Percentiles rank a stretch among this genome's conserved stretches.
phyloP scores from a whole-genome alignment of 2,888 invertebrate genomes.

The Cephus rjabovi region DNA sequence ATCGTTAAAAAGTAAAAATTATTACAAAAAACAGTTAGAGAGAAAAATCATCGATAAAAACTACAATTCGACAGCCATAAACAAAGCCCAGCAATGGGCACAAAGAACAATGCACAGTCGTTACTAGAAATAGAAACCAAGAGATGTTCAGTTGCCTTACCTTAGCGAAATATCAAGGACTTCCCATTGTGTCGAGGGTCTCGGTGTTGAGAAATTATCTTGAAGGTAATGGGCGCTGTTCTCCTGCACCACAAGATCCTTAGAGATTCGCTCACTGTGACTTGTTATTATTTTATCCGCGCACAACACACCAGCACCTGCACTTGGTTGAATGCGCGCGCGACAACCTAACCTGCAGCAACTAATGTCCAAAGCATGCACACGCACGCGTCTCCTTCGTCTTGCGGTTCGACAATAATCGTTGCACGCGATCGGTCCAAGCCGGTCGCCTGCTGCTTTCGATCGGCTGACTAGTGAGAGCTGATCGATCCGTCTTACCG shows the following conservation, averaged over 20 bases:
- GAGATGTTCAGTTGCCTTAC: not conserved
- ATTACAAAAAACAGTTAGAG: no score
- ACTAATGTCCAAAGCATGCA: not conserved
- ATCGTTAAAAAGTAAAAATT: no score
- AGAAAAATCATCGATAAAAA: no score
- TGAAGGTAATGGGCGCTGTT: not conserved
- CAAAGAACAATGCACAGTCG: no score
- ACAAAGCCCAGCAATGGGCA: no score
- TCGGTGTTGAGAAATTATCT: not conserved
- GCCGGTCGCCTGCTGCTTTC: conserved; percentile 26
- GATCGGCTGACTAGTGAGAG: conserved; percentile 16
- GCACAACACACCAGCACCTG: no score
- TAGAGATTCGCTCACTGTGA: no score
- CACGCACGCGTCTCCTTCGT: not conserved
- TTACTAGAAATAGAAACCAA: not conserved
- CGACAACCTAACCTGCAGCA: no score
- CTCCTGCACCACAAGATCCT: no score
- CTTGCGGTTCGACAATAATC: not conserved
- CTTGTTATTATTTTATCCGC: no score
- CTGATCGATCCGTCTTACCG: conserved; percentile 42
- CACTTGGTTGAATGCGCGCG: no score
- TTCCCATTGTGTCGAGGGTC: not conserved
- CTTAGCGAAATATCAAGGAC: conserved; percentile 2
- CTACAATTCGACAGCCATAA: no score
- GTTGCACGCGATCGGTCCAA: not conserved